Conservation (phyloP, 2,797 vertebrate genomes). For the Hypotaenidia philippensis region DNA sequence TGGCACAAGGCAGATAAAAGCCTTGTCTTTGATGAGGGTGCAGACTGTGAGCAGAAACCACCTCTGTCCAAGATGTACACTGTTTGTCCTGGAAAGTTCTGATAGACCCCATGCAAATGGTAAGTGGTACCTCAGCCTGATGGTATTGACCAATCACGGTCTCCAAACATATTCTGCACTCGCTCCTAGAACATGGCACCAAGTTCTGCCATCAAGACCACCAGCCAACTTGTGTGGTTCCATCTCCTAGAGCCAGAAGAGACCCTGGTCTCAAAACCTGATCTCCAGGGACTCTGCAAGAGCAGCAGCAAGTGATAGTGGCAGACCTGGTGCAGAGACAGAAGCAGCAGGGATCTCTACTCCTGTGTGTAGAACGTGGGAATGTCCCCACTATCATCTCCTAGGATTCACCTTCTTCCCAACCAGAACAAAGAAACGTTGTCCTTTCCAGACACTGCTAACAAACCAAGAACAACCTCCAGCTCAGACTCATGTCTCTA, state of each 20-base stretch:
- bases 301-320: not conserved
- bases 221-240: not conserved
- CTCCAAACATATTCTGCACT: not conserved
- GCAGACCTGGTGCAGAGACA: not conserved
- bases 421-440: not conserved
- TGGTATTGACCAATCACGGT: not conserved
- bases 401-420: not conserved
- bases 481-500: not conserved
- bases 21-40: not conserved
- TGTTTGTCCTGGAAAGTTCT: not conserved
- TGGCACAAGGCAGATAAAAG: not conserved
- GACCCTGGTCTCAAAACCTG: not conserved
- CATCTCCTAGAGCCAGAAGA: not conserved
- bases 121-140: too few species aligned
- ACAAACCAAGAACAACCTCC: constrained; percentile 31
- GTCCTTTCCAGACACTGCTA: constrained; percentile 1
- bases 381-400: not conserved
- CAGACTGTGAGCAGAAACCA: not conserved
- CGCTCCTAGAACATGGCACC: not conserved
- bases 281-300: not conserved
- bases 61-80: not conserved
- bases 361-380: not conserved
- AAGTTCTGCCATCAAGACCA: not conserved
- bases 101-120: not conserved
- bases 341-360: not conserved